phyloP scores from a whole-genome alignment of 2,113 vertebrate species.

The Perca schrenkii region DNA sequence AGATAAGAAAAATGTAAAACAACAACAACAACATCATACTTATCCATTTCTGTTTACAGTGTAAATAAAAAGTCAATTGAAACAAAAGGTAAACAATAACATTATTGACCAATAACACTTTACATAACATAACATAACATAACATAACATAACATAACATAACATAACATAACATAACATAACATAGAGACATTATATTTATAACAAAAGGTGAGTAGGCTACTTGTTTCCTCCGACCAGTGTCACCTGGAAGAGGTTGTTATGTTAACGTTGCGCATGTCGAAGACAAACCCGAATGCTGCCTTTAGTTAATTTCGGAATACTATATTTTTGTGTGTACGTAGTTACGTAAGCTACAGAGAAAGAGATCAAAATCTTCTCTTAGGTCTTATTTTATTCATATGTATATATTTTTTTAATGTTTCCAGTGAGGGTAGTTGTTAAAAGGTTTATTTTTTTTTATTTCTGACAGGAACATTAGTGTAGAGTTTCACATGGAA shows the following conservation, averaged over 20 bases:
- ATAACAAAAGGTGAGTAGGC: not conserved
- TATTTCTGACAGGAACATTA: not conserved
- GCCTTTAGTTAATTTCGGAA: not conserved
- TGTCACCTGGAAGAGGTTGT: not conserved
- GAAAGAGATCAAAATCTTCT: not conserved
- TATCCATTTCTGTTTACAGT: not conserved
- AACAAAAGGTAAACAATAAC: not conserved
- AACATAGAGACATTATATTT: not conserved
- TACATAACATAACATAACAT: not conserved
- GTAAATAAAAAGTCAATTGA: not conserved
- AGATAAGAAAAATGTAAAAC: not conserved
- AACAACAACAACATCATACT: not conserved
- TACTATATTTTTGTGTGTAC: accelerated
- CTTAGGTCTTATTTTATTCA: not conserved
- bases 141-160: no score
- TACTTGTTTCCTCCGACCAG: not conserved
- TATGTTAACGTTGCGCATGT: slow-evolving; percentile 30
- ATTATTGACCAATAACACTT: not conserved
- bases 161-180: no score
- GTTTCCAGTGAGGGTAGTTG: accelerated
- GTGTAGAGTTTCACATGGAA: not conserved
- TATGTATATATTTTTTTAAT: not conserved
- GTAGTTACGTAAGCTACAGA: not conserved
- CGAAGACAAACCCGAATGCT: not conserved
- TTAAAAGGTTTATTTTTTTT: not conserved